These are phyloP conservation scores for Trissonchulus latispiculum DNA, from an alignment of 2,888 invertebrate species.

Conservation along the genomic window DNA sequence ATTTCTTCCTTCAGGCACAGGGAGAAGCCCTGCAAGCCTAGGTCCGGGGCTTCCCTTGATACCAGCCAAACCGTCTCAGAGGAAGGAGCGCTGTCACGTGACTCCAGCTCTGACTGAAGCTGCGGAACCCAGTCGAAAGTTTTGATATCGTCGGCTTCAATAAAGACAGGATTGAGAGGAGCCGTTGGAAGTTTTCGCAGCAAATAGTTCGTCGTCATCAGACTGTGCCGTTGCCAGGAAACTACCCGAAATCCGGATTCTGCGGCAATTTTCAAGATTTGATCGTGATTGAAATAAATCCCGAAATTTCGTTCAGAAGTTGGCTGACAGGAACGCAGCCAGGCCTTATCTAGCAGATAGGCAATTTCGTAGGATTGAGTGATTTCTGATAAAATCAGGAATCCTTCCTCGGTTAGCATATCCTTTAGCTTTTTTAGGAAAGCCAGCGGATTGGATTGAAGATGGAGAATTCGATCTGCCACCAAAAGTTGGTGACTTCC, in stretches of 20 bases:
- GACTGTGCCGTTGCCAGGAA: neutral
- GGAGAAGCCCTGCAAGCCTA: conserved; percentile 74
- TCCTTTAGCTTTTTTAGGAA: neutral
- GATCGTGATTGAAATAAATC: conserved; percentile 34
- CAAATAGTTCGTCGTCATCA: conserved; percentile 6
- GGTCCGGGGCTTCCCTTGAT: conserved; percentile 58
- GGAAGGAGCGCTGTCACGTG: neutral
- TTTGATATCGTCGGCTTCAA: conserved; percentile 65
- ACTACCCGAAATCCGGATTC: conserved; percentile 36
- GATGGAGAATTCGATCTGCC: conserved; percentile 35
- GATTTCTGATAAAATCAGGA: conserved; percentile 46
- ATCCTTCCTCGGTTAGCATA: conserved; percentile 45
- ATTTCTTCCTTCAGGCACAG: conserved; percentile 75
- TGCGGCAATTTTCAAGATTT: conserved; percentile 34
- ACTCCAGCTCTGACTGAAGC: conserved; percentile 53
- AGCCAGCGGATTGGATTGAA: neutral
- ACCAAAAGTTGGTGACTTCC: conserved; percentile 39
- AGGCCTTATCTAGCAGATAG: neutral
- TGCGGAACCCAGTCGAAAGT: conserved; percentile 19
- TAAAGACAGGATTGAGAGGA: conserved; percentile 49
- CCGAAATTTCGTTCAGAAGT: conserved; percentile 30
- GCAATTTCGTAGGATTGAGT: conserved; percentile 41
- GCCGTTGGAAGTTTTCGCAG: neutral
- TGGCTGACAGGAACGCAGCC: neutral
- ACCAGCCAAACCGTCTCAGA: conserved; percentile 17